A percentile compares a stretch with the other conserved stretches of the same genome.
These are phyloP conservation scores for Megalurothrips usitatus DNA, from an alignment of 2,888 invertebrate genomes.

Conservation along the genomic window DNA sequence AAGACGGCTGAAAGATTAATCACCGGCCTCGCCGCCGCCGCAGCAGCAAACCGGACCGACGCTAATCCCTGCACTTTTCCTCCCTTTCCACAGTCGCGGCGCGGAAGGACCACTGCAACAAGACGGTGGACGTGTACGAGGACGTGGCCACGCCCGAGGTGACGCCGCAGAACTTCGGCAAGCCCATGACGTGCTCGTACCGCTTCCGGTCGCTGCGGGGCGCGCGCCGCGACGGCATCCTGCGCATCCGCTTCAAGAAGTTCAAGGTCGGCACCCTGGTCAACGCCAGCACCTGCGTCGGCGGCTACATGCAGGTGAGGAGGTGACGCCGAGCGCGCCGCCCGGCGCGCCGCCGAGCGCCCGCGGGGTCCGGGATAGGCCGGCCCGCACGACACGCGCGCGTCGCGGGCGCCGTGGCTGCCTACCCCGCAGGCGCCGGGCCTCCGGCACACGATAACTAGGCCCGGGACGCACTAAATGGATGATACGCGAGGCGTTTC, in stretches of 20 bases:
- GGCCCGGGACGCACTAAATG: too few species aligned
- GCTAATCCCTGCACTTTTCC: background rate
- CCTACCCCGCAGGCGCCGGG: too few species aligned
- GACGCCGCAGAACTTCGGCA: conserved; percentile 73
- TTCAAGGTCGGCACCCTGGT: conserved; percentile 84
- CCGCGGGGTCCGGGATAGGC: background rate
- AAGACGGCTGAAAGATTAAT: too few species aligned
- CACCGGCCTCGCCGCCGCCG: too few species aligned
- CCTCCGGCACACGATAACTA: too few species aligned
- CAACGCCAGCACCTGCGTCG: conserved; percentile 82
- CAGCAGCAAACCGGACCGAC: background rate
- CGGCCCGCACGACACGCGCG: too few species aligned
- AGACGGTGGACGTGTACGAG: conserved; percentile 89
- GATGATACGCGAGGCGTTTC: too few species aligned
- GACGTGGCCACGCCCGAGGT: conserved; percentile 85
- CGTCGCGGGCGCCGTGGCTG: too few species aligned
- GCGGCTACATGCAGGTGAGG: conserved; percentile 81
- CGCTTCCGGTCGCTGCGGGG: conserved; percentile 83
- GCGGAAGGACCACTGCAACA: conserved; percentile 85
- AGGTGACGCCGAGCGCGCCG: too few species aligned
- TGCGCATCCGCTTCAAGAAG: conserved; percentile 84
- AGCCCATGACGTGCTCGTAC: conserved; percentile 85
- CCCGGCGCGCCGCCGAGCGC: background rate
- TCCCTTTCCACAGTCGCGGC: conserved; percentile 52
- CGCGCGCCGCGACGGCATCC: conserved; percentile 83